Percentiles rank a stretch among this genome's conserved stretches.
Evolutionary conservation across 1,140 invertebrate genomes (phyloP).

Genomic region (Pogonognathellus flavescens): DNA sequence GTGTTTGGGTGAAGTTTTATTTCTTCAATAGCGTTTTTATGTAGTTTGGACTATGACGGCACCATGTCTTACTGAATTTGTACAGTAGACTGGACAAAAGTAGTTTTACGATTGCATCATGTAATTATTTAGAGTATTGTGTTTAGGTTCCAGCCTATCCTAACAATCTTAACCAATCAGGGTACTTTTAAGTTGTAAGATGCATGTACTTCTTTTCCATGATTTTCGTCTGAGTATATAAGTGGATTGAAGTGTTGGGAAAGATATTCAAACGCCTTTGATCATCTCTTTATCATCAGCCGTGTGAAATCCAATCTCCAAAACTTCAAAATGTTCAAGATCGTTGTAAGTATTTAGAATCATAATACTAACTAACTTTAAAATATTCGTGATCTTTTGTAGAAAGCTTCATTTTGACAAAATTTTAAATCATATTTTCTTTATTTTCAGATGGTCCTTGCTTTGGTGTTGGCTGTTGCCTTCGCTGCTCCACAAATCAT

Average conservation of each 20-base stretch:
- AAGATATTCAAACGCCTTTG: conserved; percentile 33
- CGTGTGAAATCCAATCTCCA: background rate
- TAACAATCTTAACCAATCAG: background rate
- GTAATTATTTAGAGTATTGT: background rate
- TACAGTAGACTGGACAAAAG: too few relatives aligned
- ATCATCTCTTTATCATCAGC: conserved; percentile 39
- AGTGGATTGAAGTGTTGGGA: background rate
- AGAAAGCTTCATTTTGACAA: background rate
- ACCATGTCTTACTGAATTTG: too few relatives aligned
- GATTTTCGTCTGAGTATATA: conserved; percentile 7
- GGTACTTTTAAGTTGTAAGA: too few relatives aligned
- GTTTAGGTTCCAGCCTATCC: background rate
- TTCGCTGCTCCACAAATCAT: conserved; percentile 58
- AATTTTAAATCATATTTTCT: conserved; percentile 7
- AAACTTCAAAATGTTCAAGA: conserved; percentile 57
- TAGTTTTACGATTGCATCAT: background rate
- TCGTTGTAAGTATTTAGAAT: conserved; percentile 48
- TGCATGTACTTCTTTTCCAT: background rate
- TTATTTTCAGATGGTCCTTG: conserved; percentile 53
- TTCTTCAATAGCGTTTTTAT: too few relatives aligned
- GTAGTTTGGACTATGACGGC: too few relatives aligned
- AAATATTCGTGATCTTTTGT: background rate
- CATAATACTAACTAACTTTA: too few relatives aligned
- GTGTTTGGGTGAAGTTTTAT: too few relatives aligned
- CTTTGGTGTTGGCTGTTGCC: conserved; percentile 49